Conservation (phyloP, 2,113 vertebrate species). For the human (Homo sapiens) region GRCh38 chr5:159856001-159856500, state of each 20-base stretch:
- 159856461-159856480: background rate
- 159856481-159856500: background rate
- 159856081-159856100: slow-evolving; percentile 7
- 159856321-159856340: slow-evolving; percentile 53
- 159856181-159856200: background rate
- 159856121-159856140: background rate
- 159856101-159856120: background rate
- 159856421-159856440: background rate
- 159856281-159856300: slow-evolving; percentile 65
- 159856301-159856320: slow-evolving; percentile 52
- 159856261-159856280: slow-evolving; percentile 54
- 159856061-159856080: background rate
- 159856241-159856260: slow-evolving; percentile 49
- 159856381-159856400: background rate
- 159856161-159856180: background rate
- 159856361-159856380: background rate
- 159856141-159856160: background rate
- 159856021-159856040: background rate
- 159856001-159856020: background rate
- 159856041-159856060: background rate
- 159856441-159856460: background rate
- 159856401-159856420: background rate
- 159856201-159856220: background rate
- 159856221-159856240: slow-evolving; percentile 14
- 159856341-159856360: background rate